Conservation (phyloP, 2,888 invertebrate genomes). For the Tolmerus cingulatus region DNA sequence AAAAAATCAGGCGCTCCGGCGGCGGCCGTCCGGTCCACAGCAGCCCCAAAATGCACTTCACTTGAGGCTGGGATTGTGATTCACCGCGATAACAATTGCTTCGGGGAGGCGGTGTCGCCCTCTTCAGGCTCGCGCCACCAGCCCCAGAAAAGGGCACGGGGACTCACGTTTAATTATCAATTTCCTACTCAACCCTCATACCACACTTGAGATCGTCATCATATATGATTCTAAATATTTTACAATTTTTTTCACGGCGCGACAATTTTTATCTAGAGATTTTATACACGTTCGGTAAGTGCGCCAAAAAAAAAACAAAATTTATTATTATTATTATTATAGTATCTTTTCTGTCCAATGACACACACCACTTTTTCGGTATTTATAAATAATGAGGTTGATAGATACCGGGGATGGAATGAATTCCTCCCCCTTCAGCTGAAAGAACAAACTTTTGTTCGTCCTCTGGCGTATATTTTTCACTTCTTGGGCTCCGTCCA, state of each 20-base stretch:
- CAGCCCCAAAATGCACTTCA: neutral
- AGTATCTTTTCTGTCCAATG: neutral
- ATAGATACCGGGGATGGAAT: neutral
- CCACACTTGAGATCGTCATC: neutral
- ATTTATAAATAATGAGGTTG: neutral
- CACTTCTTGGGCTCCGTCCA: neutral
- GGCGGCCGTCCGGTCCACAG: neutral
- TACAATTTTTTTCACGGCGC: neutral
- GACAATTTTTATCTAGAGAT: neutral
- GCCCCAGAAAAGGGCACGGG: neutral
- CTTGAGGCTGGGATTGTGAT: neutral
- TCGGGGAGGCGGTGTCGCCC: neutral
- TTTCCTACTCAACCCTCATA: constrained; percentile 14
- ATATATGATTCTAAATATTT: neutral
- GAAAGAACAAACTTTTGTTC: neutral
- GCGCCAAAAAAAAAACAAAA: neutral
- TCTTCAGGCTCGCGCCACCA: neutral
- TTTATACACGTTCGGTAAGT: neutral
- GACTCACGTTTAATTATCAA: constrained; percentile 15
- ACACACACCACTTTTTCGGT: constrained; percentile 17
- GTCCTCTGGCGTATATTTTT: neutral
- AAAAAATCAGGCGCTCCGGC: neutral
- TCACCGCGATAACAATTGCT: neutral
- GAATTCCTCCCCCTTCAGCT: neutral
- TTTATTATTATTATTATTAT: neutral